phyloP scores from a whole-genome alignment of 92 coral and sea anemone genomes.

The Umimayanthus kanabou region DNA sequence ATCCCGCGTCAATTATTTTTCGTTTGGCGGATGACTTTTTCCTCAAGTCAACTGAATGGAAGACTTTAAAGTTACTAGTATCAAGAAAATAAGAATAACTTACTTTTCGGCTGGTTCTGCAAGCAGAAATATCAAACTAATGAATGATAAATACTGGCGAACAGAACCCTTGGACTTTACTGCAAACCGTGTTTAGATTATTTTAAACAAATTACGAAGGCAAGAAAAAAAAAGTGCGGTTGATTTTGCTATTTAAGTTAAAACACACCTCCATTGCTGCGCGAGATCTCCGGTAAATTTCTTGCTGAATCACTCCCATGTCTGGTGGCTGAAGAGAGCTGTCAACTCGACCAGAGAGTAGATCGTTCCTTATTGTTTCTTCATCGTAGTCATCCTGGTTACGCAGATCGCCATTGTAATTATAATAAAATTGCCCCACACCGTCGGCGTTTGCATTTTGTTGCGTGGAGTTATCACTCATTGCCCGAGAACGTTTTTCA shows the following conservation, averaged over 20 bases:
- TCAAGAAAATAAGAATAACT: neutral
- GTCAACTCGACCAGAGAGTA: constrained; percentile 66
- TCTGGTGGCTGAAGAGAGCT: constrained; percentile 74
- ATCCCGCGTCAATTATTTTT: neutral
- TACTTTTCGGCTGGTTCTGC: constrained; percentile 39
- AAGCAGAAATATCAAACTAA: constrained; percentile 55
- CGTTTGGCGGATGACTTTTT: neutral
- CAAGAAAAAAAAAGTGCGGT: constrained; percentile 1
- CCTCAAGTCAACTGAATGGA: neutral
- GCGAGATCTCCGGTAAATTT: constrained; percentile 68
- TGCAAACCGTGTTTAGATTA: constrained; percentile 9
- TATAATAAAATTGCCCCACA: constrained; percentile 28
- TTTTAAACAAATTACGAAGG: constrained; percentile 28
- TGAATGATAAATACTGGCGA: constrained; percentile 66
- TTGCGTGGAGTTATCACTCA: constrained; percentile 23
- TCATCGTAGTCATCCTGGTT: constrained; percentile 41
- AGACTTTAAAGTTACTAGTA: neutral
- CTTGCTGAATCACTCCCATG: constrained; percentile 87
- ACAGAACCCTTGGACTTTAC: constrained; percentile 46
- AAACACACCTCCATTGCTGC: constrained; percentile 93
- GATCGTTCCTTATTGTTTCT: constrained; percentile 42
- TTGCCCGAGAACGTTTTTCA: constrained; percentile 43
- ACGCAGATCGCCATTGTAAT: constrained; percentile 36
- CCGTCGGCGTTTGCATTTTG: constrained; percentile 34
- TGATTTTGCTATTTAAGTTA: neutral